Conservation (phyloP, 1,140 invertebrate genomes). For the Phenacoccus solenopsis region DNA sequence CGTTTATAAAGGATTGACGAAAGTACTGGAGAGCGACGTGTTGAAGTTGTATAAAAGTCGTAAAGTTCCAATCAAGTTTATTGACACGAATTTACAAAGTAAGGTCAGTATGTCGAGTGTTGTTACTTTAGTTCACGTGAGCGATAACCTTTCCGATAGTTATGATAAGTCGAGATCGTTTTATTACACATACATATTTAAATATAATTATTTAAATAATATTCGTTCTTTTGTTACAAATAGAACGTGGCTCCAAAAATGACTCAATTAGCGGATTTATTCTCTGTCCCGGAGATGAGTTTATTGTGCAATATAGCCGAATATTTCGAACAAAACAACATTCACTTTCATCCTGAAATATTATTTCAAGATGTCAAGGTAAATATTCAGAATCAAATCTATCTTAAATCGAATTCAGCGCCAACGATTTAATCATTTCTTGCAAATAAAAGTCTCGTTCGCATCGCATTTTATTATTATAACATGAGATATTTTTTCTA, state of each 20-base stretch:
- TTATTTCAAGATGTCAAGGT: slow-evolving; percentile 90
- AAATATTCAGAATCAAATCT: too few species aligned
- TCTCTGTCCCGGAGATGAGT: slow-evolving; percentile 92
- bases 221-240: too few species aligned
- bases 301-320: slow-evolving; percentile 85
- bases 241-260: slow-evolving; percentile 66
- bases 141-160: too few species aligned
- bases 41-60: slow-evolving; percentile 72
- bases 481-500: too few species aligned
- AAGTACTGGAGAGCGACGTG: slow-evolving; percentile 73
- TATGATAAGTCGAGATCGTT: too few species aligned
- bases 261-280: slow-evolving; percentile 92
- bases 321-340: slow-evolving; percentile 77
- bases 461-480: too few species aligned
- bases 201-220: too few species aligned
- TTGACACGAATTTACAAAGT: slow-evolving; percentile 38
- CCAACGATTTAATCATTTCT: too few species aligned
- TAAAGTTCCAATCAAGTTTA: slow-evolving; percentile 68
- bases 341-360: slow-evolving; percentile 90
- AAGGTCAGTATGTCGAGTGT: slow-evolving; percentile 21
- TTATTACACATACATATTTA: too few species aligned
- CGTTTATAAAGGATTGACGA: slow-evolving; percentile 77
- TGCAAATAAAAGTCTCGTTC: too few species aligned
- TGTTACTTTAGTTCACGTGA: too few species aligned
- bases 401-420: too few species aligned